Base-by-base conservation (phyloP, 2,113 vertebrate species). In the Microcebus griseorufus region DNA sequence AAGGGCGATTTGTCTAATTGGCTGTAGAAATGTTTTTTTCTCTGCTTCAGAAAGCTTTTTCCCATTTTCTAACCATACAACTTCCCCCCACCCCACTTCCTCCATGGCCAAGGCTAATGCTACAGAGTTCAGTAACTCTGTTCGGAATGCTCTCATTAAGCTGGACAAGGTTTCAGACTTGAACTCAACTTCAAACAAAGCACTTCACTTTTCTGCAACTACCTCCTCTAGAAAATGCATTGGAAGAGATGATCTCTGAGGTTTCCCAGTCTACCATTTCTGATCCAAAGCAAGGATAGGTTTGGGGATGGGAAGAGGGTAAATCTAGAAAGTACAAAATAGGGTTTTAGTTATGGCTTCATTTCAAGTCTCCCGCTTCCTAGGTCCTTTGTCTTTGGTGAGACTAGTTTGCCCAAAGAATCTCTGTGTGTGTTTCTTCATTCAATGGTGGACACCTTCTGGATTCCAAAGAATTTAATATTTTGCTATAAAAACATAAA, bases 1-100 rank as follows among this genome's bases (percentile, higher is more conserved):
- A 96, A 98, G 91, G 94, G 72, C 80, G 89, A 97, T 97, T 93
- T 96, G 94, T 97, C 83, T 98, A 97, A 98, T 95, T 97, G 93
- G 80, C 92, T 94, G n/a, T 96, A 95, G 94, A 97, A 96, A 93
- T 92, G 76, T 55, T 92, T 97, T 97, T 94, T 86, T 90, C 97
- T 96, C 65, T 88, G 90, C 60, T 92, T 97, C 91, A 88, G 97
- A 96, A 89, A 95, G 69, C 51, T 27, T 91, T 94, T 81, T 89
- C 51, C 37, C 83, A 70, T 97, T 96, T 97, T 82, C 79, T 93
- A 96, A 97, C 62, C 25, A 65, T 58, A 53, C 48, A 45, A 22
- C 53, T 87, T 93, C 39, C n/a, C 53, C 32, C 32, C 25, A 39
- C 10, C 55, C 79, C 62, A 64, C 62, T 73, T n/a, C 45, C n/a